Conservation (phyloP, 2,888 invertebrate species). For the Pogonocherus hispidulus region DNA sequence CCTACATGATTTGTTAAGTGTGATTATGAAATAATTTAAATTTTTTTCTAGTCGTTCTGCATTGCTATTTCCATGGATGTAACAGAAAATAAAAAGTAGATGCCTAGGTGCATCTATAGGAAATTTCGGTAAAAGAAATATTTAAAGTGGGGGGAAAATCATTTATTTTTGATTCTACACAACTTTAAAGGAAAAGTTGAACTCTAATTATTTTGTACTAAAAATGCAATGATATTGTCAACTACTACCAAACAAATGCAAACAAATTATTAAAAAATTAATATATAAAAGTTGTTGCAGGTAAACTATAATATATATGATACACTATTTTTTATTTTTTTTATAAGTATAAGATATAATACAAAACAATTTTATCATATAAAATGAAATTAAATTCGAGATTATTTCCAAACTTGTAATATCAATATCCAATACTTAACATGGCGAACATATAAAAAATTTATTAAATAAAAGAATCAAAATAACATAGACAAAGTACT, state of each 20-base stretch:
- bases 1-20: too few relatives aligned
- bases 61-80: too few relatives aligned
- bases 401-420: constrained; percentile 41
- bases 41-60: too few relatives aligned
- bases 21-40: too few relatives aligned
- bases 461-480: constrained; percentile 35
- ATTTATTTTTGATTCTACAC: neutral
- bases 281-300: constrained; percentile 13
- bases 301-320: constrained; percentile 17
- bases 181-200: neutral
- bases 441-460: constrained; percentile 45
- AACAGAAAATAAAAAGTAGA: too few relatives aligned
- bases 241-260: neutral
- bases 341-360: constrained; percentile 53
- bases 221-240: neutral
- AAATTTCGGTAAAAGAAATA: neutral
- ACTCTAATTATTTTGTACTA: neutral
- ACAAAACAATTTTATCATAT: constrained; percentile 53
- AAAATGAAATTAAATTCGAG: constrained; percentile 46
- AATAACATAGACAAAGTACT: constrained; percentile 38
- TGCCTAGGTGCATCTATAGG: neutral
- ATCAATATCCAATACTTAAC: constrained; percentile 41
- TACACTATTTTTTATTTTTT: constrained; percentile 47
- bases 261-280: neutral
- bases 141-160: neutral